A percentile compares a stretch with the other conserved stretches of the same genome.
phyloP scores from a whole-genome alignment of 2,888 invertebrate genomes.

The Apamea anceps region DNA sequence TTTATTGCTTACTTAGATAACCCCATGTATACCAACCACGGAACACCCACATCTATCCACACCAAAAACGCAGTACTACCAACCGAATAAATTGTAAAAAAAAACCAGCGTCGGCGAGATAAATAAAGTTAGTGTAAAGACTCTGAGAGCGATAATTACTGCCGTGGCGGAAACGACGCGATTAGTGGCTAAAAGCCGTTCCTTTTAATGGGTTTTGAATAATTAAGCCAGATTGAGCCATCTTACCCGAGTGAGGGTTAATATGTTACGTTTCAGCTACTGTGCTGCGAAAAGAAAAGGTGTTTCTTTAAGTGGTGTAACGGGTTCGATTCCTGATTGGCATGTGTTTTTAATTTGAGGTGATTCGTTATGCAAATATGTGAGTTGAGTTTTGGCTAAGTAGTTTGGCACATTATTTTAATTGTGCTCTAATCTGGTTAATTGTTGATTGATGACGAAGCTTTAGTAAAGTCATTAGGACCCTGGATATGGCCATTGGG shows the following conservation, averaged over 20 bases:
- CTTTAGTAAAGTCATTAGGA: neutral
- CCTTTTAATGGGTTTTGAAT: constrained; percentile 81
- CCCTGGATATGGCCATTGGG: neutral
- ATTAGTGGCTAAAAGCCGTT: constrained; percentile 84
- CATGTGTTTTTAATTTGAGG: constrained; percentile 50
- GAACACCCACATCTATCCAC: constrained; percentile 70
- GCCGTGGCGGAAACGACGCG: constrained; percentile 83
- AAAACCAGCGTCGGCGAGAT: constrained; percentile 66
- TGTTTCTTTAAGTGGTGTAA: constrained; percentile 59
- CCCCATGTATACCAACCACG: constrained; percentile 67
- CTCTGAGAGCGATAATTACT: constrained; percentile 66
- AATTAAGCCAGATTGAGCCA: constrained; percentile 77
- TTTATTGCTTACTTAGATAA: neutral
- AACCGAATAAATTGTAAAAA: constrained; percentile 64
- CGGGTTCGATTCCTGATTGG: constrained; percentile 51
- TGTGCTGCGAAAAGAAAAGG: constrained; percentile 58
- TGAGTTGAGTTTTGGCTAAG: constrained; percentile 26
- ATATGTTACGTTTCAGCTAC: constrained; percentile 48
- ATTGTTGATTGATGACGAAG: constrained; percentile 12
- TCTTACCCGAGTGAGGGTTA: constrained; percentile 53
- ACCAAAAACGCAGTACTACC: constrained; percentile 56
- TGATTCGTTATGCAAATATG: constrained; percentile 41
- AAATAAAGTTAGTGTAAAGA: constrained; percentile 65
- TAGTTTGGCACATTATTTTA: constrained; percentile 43
- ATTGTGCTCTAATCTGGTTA: constrained; percentile 25